Conservation (phyloP, 2,797 vertebrate genomes). For the Poeciliopsis paucimaculata region DNA sequence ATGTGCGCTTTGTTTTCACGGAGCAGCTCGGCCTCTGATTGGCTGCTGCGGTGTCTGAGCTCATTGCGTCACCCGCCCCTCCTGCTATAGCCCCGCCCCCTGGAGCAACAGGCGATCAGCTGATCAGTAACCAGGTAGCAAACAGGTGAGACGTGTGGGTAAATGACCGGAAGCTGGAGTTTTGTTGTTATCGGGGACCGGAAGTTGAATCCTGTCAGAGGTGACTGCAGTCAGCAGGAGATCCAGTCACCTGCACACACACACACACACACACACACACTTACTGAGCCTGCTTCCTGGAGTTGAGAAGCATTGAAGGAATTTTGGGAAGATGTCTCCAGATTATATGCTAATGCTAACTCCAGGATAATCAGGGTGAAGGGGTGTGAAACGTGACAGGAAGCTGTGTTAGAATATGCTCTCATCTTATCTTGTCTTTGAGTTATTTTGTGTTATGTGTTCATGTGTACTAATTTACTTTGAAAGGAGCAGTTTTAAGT, state of each 20-base stretch:
- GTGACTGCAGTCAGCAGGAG: neutral
- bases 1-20: slow-evolving; percentile 67
- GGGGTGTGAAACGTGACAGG: neutral
- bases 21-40: slow-evolving; percentile 36
- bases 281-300: neutral
- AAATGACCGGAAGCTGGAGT: neutral
- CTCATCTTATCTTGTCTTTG: too few species aligned
- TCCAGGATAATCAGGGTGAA: neutral
- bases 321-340: too few species aligned
- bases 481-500: too few species aligned
- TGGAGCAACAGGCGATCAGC: too few species aligned
- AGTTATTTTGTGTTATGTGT: too few species aligned
- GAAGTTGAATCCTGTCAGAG: neutral
- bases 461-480: too few species aligned
- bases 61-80: slow-evolving; percentile 44
- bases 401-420: neutral
- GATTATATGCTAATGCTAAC: neutral
- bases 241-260: neutral
- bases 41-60: slow-evolving; percentile 26
- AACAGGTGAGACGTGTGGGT: neutral
- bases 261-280: too few species aligned
- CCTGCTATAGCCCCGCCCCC: neutral
- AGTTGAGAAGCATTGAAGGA: too few species aligned
- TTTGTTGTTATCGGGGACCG: neutral
- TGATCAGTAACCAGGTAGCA: neutral